Evolutionary conservation across 2,113 vertebrate genomes (phyloP).

Genomic region (Lamprotornis superbus): DNA sequence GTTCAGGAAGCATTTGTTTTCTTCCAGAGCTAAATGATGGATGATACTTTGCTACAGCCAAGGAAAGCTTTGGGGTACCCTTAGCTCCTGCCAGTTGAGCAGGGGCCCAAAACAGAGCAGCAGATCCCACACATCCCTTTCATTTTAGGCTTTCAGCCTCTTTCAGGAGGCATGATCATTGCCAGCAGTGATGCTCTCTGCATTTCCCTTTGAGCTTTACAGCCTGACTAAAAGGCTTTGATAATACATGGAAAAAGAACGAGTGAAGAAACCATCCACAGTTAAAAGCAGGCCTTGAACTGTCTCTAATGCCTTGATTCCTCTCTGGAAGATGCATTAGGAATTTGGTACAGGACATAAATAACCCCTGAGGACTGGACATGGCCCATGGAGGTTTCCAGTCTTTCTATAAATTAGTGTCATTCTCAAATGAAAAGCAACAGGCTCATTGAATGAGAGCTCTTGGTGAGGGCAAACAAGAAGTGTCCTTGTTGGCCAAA

Average conservation of each 20-base stretch:
- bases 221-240: background rate
- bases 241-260: fast-evolving
- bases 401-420: background rate
- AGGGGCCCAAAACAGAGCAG: background rate
- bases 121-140: background rate
- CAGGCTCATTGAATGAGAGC: background rate
- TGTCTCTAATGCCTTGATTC: background rate
- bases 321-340: background rate
- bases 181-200: background rate
- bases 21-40: background rate
- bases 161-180: background rate
- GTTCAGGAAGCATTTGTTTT: background rate
- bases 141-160: background rate
- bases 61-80: background rate
- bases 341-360: background rate
- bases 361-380: background rate
- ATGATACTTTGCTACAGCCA: background rate
- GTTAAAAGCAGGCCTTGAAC: background rate
- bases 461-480: background rate
- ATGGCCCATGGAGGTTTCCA: background rate
- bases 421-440: background rate
- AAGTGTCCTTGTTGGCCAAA: background rate
- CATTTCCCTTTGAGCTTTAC: background rate
- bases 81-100: background rate
- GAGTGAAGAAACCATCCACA: fast-evolving